Evolutionary conservation across 1,140 invertebrate genomes (phyloP).

Genomic region (Drosophila guanche): DNA sequence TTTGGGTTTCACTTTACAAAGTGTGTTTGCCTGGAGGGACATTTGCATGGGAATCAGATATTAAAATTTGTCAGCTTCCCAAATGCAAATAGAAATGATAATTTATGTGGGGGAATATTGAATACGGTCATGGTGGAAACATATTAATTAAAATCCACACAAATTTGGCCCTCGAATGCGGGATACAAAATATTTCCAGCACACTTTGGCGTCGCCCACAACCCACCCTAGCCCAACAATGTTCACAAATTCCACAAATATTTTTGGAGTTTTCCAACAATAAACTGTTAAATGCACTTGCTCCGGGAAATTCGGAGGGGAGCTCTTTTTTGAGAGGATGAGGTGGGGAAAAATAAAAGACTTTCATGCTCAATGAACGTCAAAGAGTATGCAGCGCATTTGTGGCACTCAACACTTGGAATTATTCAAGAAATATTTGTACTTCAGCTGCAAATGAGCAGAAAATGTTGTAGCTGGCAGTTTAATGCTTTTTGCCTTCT

Average conservation of each 20-base stretch:
- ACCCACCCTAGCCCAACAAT: no score
- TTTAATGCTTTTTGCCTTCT: neutral
- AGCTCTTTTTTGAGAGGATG: neutral
- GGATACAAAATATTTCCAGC: neutral
- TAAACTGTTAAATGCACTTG: conserved; percentile 39
- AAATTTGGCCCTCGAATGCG: neutral
- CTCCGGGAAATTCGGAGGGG: conserved; percentile 1
- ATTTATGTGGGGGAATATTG: conserved; percentile 14
- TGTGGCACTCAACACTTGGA: conserved; percentile 25
- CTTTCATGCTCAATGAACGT: conserved; percentile 12
- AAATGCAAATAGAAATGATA: conserved; percentile 33
- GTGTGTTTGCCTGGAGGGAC: conserved; percentile 27
- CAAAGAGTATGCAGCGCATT: conserved; percentile 33
- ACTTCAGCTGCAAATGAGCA: neutral
- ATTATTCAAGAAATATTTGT: conserved; percentile 7
- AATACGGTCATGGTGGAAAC: conserved; percentile 17
- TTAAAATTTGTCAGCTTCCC: conserved; percentile 11
- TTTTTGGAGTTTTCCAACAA: conserved; percentile 12
- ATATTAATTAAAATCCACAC: conserved; percentile 42
- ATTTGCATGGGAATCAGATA: no score
- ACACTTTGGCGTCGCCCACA: no score
- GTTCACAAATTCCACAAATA: conserved; percentile 21
- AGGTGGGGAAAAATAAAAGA: neutral
- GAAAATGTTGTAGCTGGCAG: neutral
- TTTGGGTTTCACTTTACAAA: conserved; percentile 21